Evolutionary conservation across 1,140 invertebrate genomes (phyloP).

Genomic region (Tetramorium simillimum): DNA sequence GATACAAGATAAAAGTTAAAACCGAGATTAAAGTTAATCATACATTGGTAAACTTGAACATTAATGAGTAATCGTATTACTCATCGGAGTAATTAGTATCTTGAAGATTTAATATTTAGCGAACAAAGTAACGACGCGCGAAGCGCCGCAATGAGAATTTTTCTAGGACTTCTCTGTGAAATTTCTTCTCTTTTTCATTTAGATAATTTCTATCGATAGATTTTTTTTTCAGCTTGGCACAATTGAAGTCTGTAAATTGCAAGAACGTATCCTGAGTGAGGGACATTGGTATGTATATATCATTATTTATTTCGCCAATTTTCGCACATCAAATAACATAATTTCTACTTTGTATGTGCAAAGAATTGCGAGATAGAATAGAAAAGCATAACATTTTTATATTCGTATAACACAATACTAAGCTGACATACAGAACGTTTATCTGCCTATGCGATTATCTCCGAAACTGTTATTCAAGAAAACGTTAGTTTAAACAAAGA

Average conservation of each 20-base stretch:
- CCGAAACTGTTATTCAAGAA: background rate
- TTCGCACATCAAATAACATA: background rate
- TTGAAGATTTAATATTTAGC: background rate
- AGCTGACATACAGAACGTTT: background rate
- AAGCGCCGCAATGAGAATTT: background rate
- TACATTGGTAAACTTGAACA: too few species aligned
- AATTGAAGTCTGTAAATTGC: background rate
- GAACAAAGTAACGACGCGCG: background rate
- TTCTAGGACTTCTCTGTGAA: background rate
- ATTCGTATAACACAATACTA: background rate
- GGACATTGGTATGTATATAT: background rate
- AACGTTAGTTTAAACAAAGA: background rate
- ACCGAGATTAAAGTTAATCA: too few species aligned
- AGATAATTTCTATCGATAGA: too few species aligned
- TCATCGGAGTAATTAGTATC: background rate
- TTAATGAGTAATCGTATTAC: too few species aligned
- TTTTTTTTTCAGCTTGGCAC: too few species aligned
- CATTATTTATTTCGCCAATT: conserved; percentile 10
- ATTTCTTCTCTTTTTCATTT: background rate
- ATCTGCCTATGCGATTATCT: background rate
- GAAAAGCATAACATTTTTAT: background rate
- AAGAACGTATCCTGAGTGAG: background rate
- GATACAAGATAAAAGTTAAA: too few species aligned
- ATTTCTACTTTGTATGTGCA: background rate
- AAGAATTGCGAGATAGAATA: background rate